Evolutionary conservation across 2,888 invertebrate genomes (phyloP).

Genomic region (Coelinius sp.): DNA sequence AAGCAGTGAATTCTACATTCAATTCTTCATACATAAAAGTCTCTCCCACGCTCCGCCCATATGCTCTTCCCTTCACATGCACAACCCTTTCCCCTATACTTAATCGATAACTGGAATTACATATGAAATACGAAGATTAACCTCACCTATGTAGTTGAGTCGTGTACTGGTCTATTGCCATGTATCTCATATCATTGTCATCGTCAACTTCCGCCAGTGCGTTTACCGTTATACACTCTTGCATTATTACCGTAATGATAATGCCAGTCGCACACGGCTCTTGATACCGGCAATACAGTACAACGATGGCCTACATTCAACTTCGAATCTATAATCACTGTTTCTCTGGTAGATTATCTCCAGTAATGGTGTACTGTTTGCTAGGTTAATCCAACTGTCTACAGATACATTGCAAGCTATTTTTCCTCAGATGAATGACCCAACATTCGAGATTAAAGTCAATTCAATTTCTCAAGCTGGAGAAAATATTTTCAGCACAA

Average conservation of each 20-base stretch:
- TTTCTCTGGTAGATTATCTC: slow-evolving; percentile 41
- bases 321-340: slow-evolving; percentile 48
- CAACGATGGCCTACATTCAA: slow-evolving; percentile 44
- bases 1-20: no score
- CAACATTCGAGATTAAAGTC: not conserved
- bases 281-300: slow-evolving; percentile 1
- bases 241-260: slow-evolving; percentile 51
- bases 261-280: slow-evolving; percentile 21
- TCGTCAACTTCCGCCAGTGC: slow-evolving; percentile 31
- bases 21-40: no score
- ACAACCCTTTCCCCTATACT: not conserved
- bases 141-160: not conserved
- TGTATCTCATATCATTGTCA: slow-evolving; percentile 18
- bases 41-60: not conserved
- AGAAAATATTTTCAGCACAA: not conserved
- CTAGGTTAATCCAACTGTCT: slow-evolving; percentile 4
- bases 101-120: not conserved
- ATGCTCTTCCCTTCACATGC: not conserved
- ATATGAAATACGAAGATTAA: slow-evolving; percentile 16
- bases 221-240: slow-evolving; percentile 49
- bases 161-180: not conserved
- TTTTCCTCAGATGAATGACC: slow-evolving; percentile 1
- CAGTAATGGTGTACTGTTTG: slow-evolving; percentile 7
- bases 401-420: not conserved
- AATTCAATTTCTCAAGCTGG: not conserved